phyloP scores from a whole-genome alignment of 2,113 vertebrate genomes.

The Coracopsis vasa region DNA sequence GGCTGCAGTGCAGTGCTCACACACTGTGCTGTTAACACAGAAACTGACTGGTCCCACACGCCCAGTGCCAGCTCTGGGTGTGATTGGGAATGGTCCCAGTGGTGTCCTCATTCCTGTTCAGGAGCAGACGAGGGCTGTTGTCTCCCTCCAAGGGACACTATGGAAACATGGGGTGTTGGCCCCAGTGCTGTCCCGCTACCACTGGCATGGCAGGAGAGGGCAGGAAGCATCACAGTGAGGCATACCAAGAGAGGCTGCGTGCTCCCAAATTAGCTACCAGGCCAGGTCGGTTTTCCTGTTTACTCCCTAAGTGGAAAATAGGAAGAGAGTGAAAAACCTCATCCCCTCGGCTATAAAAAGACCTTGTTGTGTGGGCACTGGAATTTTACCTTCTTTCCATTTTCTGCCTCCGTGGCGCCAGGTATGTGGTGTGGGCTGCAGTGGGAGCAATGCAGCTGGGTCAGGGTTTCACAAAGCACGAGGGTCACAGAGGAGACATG shows the following conservation, averaged over 20 bases:
- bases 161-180: fast-evolving
- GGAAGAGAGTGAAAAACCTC: slow-evolving; percentile 24
- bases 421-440: not conserved
- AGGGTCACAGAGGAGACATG: not conserved
- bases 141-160: not conserved
- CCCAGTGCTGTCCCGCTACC: fast-evolving
- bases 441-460: not conserved
- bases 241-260: not conserved
- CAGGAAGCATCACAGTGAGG: fast-evolving
- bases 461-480: fast-evolving
- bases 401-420: not conserved
- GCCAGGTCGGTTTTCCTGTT: slow-evolving; percentile 62
- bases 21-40: not conserved
- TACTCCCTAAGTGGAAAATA: slow-evolving; percentile 27
- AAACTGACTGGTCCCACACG: fast-evolving
- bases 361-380: not conserved
- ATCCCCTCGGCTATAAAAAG: not conserved
- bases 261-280: slow-evolving; percentile 20
- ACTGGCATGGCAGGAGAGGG: not conserved
- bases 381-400: not conserved
- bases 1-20: not conserved
- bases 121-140: fast-evolving
- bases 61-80: fast-evolving
- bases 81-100: not conserved
- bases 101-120: fast-evolving